Base-by-base conservation (phyloP, 2,888 invertebrate species). In the Craniophora ligustri region DNA sequence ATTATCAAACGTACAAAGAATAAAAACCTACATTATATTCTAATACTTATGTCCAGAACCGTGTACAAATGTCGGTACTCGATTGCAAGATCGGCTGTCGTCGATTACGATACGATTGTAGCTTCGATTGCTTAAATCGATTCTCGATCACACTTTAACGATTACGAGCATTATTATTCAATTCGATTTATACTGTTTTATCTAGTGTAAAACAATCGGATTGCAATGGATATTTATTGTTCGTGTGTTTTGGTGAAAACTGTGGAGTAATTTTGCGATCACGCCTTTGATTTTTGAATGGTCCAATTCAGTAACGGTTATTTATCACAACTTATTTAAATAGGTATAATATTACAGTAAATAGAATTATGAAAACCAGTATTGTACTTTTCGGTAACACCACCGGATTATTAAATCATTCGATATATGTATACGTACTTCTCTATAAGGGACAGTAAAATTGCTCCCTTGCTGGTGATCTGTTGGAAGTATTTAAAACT, bases 71-170 rank as follows among this genome's bases (percentile, higher is more conserved):
- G 35, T 19, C 46, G 23, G 38, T 55, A 55, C 35, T 54, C 55
- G 51, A 67, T 67, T 67, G 42, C 53, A 38, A 50, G 40, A 67
- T 48, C 51, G 21, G 48, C 51, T 39, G 50, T 59, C 51, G 39
- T 47, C 51, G 39, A 50, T 51, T 49, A 46, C 47, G 8, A 54
- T 53, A 46, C 44, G 32, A 70, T 60, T 34, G 35, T 41, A 61
- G 21, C 15, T 38, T 66, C 61, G 53, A 61, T 63, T 58, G 53
- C 53, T 28, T 16, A 58, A 56, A 71, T 60, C 48, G 58, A 56
- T 65, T 57, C 10, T 51, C 23, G 53, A 36, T 56, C 23, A 36
- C 15, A 31, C 5, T 49, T 55, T 42, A 34, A 41, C 39, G 30
- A 50, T 60, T 50, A 57, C 34, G 40, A 39, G 16, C 13, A 41